Base-by-base conservation (phyloP, 2,888 invertebrate genomes). In the Sinopyrophorus schimmeli region DNA sequence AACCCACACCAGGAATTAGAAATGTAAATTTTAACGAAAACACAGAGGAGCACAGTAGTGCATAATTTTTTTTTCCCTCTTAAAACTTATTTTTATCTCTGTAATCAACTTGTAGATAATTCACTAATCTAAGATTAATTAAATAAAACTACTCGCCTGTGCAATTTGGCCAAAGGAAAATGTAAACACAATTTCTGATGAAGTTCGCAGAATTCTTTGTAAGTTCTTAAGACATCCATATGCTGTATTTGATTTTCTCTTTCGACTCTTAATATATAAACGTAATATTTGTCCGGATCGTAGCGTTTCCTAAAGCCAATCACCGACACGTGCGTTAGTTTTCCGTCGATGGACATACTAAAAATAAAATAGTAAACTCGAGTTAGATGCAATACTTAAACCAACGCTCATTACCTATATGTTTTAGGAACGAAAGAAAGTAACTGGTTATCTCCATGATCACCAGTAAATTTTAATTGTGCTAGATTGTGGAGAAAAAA, bases 401-500 rank as follows among this genome's bases (percentile, higher is more conserved):
- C 85, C n/a, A n/a, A n/a, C n/a, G n/a, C n/a, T n/a, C n/a, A n/a
- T 83, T 71, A 95, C 94, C 89, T 92, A 73, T 93, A 96, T 28
- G 90, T 88, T 59, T 92, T 85, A 1, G 96, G 94, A 68, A 95
- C 92, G 76, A 99, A 98, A 0, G 94, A 92, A 3, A 99, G 76
- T 7, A 94, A 75, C 58, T 89, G 88, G 18, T 84, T 89, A 58
- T 80, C 87, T 55, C 80, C 82, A 64, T 91, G 91, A 57, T 93
- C 93, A n/a, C 88, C 89, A 42, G 89, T 86, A 63, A 95, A 95
- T 58, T 94, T 80, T 64, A 95, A 76, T 71, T 98, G 97, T 1
- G 95, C 95, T 68, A 98, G 75, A 73, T 96, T 96, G 77, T 99
- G 99, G 35, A 98, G 78, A 77, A 99, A 97, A 77, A 99, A 99